Evolutionary conservation across 2,888 invertebrate genomes (phyloP), one percentile per base, ranked within the genome.

Genomic region (Palloptera scutellata): DNA sequence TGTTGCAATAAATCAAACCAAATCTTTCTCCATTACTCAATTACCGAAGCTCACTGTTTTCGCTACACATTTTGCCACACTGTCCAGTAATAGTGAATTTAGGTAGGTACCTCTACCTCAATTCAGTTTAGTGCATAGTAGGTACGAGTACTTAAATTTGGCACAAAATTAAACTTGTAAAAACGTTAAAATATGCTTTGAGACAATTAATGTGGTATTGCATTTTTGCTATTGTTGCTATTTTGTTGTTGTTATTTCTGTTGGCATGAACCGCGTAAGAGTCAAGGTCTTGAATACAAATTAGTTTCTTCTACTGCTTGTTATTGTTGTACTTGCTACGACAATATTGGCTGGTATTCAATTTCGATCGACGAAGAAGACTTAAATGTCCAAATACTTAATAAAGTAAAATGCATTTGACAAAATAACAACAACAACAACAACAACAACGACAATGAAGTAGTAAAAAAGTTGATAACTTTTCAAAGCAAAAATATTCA

Each of bases 271-370:
- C 59, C 20, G 45, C 45, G 43, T 42, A 19, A 40, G 62, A 57
- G 53, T 40, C 45, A 55, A 15, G 30, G 45, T 57, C 53, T 52
- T 62, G 67, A 52, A 67, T 67, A 62, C 42, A 15, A 58, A 67
- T 55, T 13, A 62, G 67, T 20, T 54, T 43, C 19, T 15, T 19
- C 17, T 15, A 54, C 48, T n/a, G 15, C 12, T 48, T 15, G 48
- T 3, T 30, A 4, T 30, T 30, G 2, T 30, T 6, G 6, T 30
- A 30, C 6, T 30, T 30, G 30, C 6, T 30, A 4, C 3, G 30
- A 30, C 6, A 30, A 30, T 30, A 30, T 30, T 30, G 30, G 30
- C 30, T 30, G 30, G 6, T n/a, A n/a, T n/a, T n/a, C n/a, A n/a
- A n/a, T n/a, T n/a, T n/a, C 30, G 30, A n/a, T 48, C 48, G 15